Evolutionary conservation across 2,113 vertebrate genomes (phyloP), one percentile per base, ranked within the genome.

Genomic region (Hydrolagus affinis): DNA sequence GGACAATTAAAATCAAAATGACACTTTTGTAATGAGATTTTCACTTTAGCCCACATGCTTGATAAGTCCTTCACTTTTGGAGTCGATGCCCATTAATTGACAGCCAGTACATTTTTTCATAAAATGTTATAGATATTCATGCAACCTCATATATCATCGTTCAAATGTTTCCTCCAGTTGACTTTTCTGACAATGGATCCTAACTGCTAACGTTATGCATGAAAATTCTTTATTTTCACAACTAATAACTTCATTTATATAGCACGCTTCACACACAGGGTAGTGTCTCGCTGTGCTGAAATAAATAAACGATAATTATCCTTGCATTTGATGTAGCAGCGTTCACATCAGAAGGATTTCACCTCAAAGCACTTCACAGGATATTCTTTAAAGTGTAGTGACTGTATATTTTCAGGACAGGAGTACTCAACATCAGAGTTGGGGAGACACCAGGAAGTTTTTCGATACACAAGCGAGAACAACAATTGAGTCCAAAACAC

Each of bases 1-100:
- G 6, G 32, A 11, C 32, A 75, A 75, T 60, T 77, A 60, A 77
- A 77, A 77, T 77, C 56, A 77, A 77, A 44, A 44, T 44, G 44
- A 44, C 44, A 77, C 21, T 23, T 77, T n/a, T 59, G 75, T 23
- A 77, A 77, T 11, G 59, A 60, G 75, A 15, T n/a, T 77, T 77
- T 77, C 57, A 57, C 44, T 77, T 60, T 59, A 59, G n/a, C 21
- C 59, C 59, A 57, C 59, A 23, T 77, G 56, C 19, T 77, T 77
- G 59, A 77, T 60, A 77, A 3, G 21, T 77, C 30, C 57, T 59
- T 77, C 21, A 77, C n/a, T 77, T 23, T 23, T 19, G 11, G n/a
- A 11, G 56, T 6, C 11, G 23, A 23, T 60, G 21, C 44, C 59
- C 59, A 77, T 59, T 76, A 59, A 7, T 60, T n/a, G 17, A 75